Base-by-base conservation (phyloP, 2,888 invertebrate genomes). In the Phyllotreta cruciferae region DNA sequence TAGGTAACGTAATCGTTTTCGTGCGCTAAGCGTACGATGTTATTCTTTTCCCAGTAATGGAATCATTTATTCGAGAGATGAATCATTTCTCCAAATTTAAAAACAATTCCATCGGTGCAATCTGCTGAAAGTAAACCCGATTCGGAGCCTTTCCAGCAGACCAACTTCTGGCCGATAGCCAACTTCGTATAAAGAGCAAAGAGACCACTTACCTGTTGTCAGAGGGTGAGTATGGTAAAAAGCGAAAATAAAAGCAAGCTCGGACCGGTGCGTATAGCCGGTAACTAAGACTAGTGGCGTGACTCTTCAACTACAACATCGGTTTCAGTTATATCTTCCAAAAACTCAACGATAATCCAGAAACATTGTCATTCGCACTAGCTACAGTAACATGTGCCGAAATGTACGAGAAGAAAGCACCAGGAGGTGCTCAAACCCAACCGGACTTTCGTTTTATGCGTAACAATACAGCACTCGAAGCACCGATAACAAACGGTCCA, bases 171-270 rank as follows among this genome's bases (percentile, higher is more conserved):
- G 56, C 56, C 45, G 11, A 34, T 47, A 50, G 52, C 52, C 47
- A 56, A 52, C 36, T 14, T 44, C 37, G 11, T 36, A 50, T 37
- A 52, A 5, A 47, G 53, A 8, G 45, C 8, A 57, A n/a, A 38
- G 47, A 47, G 11, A 57, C 10, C 52, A 52, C 77, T 77, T 78
- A 78, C 78, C 78, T 78, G 78, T 77, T 77, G 78, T 76, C 66
- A 67, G 66, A 66, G 71, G 69, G 63, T 67, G 70, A 64, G 66
- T 63, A 63, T 53, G 45, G 50, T 49, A 57, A 65, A 66, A 66
- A 70, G 58, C 63, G 54, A 50, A 42, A 62, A 13, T 35, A 53
- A 56, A 24, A 49, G 24, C 34, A 57, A 38, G 11, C 44, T 37
- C 67, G 70, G 69, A 67, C 71, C 66, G 52, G 49, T 62, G 70